Evolutionary conservation across 1,140 invertebrate species (phyloP), one percentile per base, ranked within the genome.

Genomic region (Palaemon carinicauda): DNA sequence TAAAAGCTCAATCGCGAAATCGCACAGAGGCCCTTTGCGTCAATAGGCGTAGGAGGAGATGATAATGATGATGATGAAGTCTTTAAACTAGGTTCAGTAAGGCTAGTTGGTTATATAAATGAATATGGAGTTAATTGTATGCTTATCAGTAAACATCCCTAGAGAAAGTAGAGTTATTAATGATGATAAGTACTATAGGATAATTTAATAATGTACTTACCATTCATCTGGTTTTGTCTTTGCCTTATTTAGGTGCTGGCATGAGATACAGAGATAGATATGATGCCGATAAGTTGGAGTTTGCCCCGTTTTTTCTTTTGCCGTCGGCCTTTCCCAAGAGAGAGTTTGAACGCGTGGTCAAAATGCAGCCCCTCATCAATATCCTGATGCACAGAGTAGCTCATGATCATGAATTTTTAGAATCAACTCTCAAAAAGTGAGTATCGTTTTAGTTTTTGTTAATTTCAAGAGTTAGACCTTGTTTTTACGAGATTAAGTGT

Each of bases 341-440:
- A 33, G 94, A 96, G 90, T 98, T 98, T 91, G 91, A 95, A 60
- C 95, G 95, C 91, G 96, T 95, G 1, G 92, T 95, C 15, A 92
- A 93, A 54, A 92, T 97, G 56, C 97, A 98, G 91, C 92, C 93
- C 14, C 92, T 95, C 52, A 92, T 98, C 10, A 98, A 98, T 92
- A 93, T 95, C 90, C 91, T 99, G 3, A 96, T 98, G 92, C 97
- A 98, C 90, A 95, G 94, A 92, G 95, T 98, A 60, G 96, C 97
- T 9, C 94, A 97, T 92, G 94, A 97, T 92, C 92, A 95, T 90
- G 93, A 95, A 73, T 98, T 98, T 92, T 92, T 99, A 9, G 92
- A 93, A 19, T 92, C 94, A 41, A 94, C 94, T 74, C 92, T 98
- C 41, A 93, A 91, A 90, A 93, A 92, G 94, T 95, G 92, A 91